Evolutionary conservation across 1,140 invertebrate genomes (phyloP), one percentile per base, ranked within the genome.

Genomic region (Stegodyphus dumicola): DNA sequence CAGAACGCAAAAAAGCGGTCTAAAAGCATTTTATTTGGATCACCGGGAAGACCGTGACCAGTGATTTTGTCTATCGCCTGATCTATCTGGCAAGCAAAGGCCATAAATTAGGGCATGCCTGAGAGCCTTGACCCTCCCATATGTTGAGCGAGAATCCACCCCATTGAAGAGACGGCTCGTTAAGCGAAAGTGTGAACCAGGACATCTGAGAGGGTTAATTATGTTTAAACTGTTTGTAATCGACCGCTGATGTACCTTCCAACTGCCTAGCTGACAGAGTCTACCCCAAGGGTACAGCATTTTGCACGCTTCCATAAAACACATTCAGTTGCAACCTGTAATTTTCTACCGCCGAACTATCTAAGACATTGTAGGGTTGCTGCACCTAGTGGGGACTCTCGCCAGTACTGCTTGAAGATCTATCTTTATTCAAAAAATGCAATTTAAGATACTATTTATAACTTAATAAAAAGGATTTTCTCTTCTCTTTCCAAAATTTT

Each of bases 171-270:
- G 52, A 18, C 48, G 33, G 48, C 33, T 53, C 49, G 51, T 15
- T 49, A 52, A 52, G 70, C 11, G 11, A 51, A 73, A 73, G 70
- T 73, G 70, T 73, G 70, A 73, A 73, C 13, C 70, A 73, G 70
- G 15, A 53, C 48, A 73, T 48, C 52, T 53, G 70, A 73, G 70
- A 73, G 70, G 52, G 70, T 73, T 73, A 73, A 73, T 73, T 73
- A 73, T 53, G 70, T 73, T 73, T 73, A 73, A 73, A 73, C 70
- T 73, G 70, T 73, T 73, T 73, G 70, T 73, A 73, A 73, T 73
- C 70, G 70, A 18, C 9, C 11, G 70, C 17, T 67, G 65, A 67
- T 67, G 65, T 67, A 15, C n/a, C 65, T 67, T 67, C 65, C 17
- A 15, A 18, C 13, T 9, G 17, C 9, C 65, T n/a, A n/a, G 65